Percentiles rank a stretch among this genome's conserved stretches.
Evolutionary conservation across 2,797 vertebrate genomes (phyloP).

Genomic region (Amblyraja radiata): DNA sequence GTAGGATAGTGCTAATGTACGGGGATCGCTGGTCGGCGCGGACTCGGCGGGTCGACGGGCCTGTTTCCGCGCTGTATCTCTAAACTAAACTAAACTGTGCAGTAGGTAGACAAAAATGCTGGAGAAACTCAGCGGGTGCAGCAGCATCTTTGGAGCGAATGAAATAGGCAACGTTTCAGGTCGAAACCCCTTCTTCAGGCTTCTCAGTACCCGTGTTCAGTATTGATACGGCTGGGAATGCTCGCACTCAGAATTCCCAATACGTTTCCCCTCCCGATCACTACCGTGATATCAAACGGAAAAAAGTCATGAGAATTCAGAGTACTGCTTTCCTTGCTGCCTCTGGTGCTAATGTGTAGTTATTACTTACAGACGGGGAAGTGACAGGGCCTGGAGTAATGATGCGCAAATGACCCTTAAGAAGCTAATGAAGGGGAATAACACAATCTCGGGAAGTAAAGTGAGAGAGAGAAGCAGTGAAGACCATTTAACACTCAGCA

Average conservation of each 20-base stretch:
- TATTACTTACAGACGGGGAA: neutral
- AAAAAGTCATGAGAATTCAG: neutral
- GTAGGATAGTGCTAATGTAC: no score
- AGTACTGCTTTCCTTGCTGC: neutral
- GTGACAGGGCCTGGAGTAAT: neutral
- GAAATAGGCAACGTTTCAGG: no score
- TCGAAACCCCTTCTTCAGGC: no score
- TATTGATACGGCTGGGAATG: neutral
- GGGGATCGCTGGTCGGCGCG: no score
- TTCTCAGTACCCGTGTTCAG: neutral
- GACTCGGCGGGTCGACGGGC: no score
- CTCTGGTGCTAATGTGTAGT: neutral
- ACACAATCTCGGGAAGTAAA: neutral
- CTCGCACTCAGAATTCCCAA: neutral
- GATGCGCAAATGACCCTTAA: neutral
- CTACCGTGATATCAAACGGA: neutral
- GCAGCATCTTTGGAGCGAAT: no score
- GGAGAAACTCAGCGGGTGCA: no score
- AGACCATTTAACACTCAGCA: constrained; percentile 8
- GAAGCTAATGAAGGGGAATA: constrained; percentile 5
- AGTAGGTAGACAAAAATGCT: no score
- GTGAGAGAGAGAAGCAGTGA: neutral
- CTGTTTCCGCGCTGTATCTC: no score
- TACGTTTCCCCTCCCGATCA: neutral
- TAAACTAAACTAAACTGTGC: no score